A percentile compares a stretch with the other conserved stretches of the same genome.
phyloP scores from a whole-genome alignment of 2,797 vertebrate genomes.

The Babyrousa celebensis region DNA sequence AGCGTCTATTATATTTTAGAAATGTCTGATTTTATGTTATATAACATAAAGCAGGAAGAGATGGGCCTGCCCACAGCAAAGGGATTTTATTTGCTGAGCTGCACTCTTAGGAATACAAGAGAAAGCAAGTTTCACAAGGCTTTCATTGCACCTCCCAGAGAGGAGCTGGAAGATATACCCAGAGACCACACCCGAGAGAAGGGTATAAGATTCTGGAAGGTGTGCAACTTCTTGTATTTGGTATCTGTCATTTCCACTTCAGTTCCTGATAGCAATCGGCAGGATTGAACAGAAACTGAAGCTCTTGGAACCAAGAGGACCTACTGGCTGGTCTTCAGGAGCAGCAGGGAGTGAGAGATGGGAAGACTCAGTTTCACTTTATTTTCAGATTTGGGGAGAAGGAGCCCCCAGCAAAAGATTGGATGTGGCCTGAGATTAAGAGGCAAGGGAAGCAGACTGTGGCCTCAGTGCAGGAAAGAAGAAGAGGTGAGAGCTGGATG shows the following conservation, averaged over 20 bases:
- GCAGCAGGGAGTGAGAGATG: not conserved
- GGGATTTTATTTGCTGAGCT: not conserved
- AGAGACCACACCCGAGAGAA: not conserved
- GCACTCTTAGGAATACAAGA: not conserved
- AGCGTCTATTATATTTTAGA: not conserved
- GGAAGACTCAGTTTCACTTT: not conserved
- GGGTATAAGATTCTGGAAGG: not conserved
- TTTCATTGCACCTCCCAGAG: not conserved
- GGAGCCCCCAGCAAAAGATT: not conserved
- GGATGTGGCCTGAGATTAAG: not conserved
- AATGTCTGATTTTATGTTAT: not conserved
- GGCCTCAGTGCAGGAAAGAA: not conserved
- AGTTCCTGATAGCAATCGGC: slow-evolving; percentile 11
- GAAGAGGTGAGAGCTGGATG: not conserved
- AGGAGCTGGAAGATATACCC: slow-evolving; percentile 9
- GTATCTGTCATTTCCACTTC: slow-evolving; percentile 33
- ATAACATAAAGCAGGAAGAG: not conserved
- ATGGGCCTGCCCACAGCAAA: not conserved
- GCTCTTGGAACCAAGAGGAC: not conserved
- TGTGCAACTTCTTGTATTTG: not conserved
- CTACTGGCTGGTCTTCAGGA: not conserved
- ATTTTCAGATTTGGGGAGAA: not conserved
- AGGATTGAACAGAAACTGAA: not conserved
- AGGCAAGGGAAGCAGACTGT: not conserved
- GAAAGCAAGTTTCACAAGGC: not conserved